Base-by-base conservation (phyloP, 2,888 invertebrate genomes). In the Drosophila mettleri region DNA sequence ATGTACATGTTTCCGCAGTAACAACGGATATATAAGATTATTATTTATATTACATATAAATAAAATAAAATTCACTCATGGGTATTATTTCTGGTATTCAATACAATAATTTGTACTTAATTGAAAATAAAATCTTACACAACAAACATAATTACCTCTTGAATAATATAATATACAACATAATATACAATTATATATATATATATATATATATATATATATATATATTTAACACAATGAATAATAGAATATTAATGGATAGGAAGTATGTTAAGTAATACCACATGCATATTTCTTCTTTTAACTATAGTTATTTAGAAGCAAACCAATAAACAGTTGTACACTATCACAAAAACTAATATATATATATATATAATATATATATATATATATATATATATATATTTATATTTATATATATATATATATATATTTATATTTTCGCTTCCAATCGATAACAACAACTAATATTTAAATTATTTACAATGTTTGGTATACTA, bases 101-200 rank as follows among this genome's bases (percentile, higher is more conserved):
- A 6, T 16, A 39, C 22, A 34, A 48, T 54, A 51, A 55, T 31
- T 33, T 53, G 41, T 12, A 10, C 33, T 63, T 63, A 33, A 20
- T 59, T 49, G 27, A 14, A 39, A 41, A 38, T 43, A 22, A 18
- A 49, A 16, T 57, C 38, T 62, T 64, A 38, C 34, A 65, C 24
- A 49, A 34, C 22, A 43, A 59, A 70, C 63, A 53, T 63, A 60
- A 62, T 63, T 73, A 73, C 73, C 69, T 73, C 69, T 72, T 34
- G 8, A 59, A 59, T 62, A 69, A 63, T 68, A 51, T 39, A 53
- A 55, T 29, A 45, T 20, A 54, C 41, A 14, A 54, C 22, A n/a
- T n/a, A n/a, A n/a, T n/a, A n/a, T n/a, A n/a, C n/a, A n/a, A n/a
- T n/a, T n/a, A n/a, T n/a, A n/a, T n/a, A n/a, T n/a, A n/a, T n/a